Base-by-base conservation (phyloP, 1,140 invertebrate species). In the Phymastichus coffea region DNA sequence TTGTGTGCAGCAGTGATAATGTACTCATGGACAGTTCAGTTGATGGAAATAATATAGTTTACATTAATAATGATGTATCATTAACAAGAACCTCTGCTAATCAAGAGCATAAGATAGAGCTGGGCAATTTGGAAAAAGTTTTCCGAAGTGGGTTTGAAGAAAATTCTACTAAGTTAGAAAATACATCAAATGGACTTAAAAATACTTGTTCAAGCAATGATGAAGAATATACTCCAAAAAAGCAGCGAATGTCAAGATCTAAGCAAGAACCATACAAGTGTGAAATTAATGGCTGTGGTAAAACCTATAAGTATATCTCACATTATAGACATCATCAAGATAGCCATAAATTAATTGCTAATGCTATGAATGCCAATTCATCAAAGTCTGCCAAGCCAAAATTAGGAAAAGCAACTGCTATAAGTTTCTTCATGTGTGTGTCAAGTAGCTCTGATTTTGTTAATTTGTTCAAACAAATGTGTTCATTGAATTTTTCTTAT, bases 301-400 rank as follows among this genome's bases (percentile, higher is more conserved):
- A 79, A 62, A 76, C 73, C 57, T 79, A 79, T 61, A 80, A 78
- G 71, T 79, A 80, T 70, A 77, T 79, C 75, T 77, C 77, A 33
- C 75, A 77, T 61, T 80, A 77, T 68, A 72, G 77, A 56, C 76
- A 80, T 71, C 78, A 80, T 66, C 77, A 77, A 67, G 77, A 80
- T 43, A 78, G 71, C 68, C 77, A 80, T 57, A 79, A 77, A 59
- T 49, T 78, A 54, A 61, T 66, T 19, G 59, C 64, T 15, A 78
- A 67, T 58, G 49, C 69, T 22, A 59, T 64, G 53, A 71, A 48
- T 25, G 4, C 58, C 59, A 76, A 77, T 66, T 55, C 66, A 15
- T 51, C 61, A 61, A 63, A 68, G 60, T 28, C 33, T n/a, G 54
- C 63, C 10, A 77, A 72, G 65, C 35, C 70, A 10, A 77, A 76